These are phyloP conservation scores for Triplophysa yarkandensis DNA, from an alignment of 2,797 vertebrate species.

Conservation along the genomic window DNA sequence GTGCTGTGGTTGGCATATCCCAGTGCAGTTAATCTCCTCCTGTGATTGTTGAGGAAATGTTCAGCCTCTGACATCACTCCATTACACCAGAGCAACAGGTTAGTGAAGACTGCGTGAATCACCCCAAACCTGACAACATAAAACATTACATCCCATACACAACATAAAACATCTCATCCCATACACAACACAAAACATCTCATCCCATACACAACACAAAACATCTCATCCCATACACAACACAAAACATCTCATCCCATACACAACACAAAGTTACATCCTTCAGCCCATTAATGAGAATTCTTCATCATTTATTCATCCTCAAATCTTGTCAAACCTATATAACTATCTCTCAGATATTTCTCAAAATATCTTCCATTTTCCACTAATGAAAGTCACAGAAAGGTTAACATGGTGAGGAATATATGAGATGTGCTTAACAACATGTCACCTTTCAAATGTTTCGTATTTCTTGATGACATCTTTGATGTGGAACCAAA, in stretches of 20 bases:
- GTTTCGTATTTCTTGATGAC: constrained; percentile 95
- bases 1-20: constrained; percentile 85
- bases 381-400: too few species aligned
- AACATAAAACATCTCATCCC: constrained; percentile 84
- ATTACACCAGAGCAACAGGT: constrained; percentile 93
- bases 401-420: too few species aligned
- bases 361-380: too few species aligned
- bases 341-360: too few species aligned
- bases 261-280: background rate
- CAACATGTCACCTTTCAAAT: constrained; percentile 86
- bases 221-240: constrained; percentile 90
- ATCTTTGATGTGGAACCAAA: constrained; percentile 97
- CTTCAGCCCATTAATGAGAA: too few species aligned
- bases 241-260: constrained; percentile 16
- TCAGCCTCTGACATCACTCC: constrained; percentile 92
- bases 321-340: too few species aligned
- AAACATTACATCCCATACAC: background rate
- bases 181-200: constrained; percentile 67
- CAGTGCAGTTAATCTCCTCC: constrained; percentile 81
- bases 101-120: constrained; percentile 97
- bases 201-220: background rate
- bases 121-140: constrained; percentile 87
- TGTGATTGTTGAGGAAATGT: constrained; percentile 90
- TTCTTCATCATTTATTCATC: too few species aligned
- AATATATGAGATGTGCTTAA: too few species aligned